Evolutionary conservation across 2,797 vertebrate genomes (phyloP).

Genomic region (Acestrorhynchus altus): DNA sequence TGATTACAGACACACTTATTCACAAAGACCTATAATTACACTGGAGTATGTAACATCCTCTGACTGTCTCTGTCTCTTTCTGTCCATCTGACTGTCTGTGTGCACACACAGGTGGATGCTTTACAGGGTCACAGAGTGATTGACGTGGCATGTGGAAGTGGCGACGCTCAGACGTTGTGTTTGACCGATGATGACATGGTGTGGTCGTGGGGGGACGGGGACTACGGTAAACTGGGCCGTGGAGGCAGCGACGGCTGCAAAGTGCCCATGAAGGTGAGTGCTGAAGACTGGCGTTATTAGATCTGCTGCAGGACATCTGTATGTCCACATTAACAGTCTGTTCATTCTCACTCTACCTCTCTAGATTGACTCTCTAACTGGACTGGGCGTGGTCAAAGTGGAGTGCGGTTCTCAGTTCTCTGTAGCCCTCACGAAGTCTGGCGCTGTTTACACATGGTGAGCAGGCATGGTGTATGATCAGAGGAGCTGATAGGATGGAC

Average conservation of each 20-base stretch:
- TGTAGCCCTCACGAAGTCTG: slow-evolving; percentile 95
- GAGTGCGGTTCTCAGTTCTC: slow-evolving; percentile 99
- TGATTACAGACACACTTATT: too few species aligned
- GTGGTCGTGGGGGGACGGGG: slow-evolving; percentile 99
- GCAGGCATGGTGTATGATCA: slow-evolving; percentile 15
- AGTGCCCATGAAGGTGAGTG: slow-evolving; percentile 94
- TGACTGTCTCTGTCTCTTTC: background rate
- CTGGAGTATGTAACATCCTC: too few species aligned
- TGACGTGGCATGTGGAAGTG: slow-evolving; percentile 95
- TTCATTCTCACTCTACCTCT: background rate
- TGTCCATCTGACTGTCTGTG: slow-evolving; percentile 3
- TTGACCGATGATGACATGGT: slow-evolving; percentile 97
- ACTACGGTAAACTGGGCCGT: slow-evolving; percentile 96
- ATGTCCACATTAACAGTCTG: background rate
- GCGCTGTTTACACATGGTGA: slow-evolving; percentile 96
- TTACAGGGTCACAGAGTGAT: slow-evolving; percentile 96
- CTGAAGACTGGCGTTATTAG: background rate
- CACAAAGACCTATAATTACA: too few species aligned
- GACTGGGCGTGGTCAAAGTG: slow-evolving; percentile 95
- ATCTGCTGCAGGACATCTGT: background rate
- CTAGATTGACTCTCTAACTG: slow-evolving; percentile 96
- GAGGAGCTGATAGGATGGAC: too few species aligned
- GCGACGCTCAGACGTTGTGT: slow-evolving; percentile 96
- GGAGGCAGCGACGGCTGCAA: slow-evolving; percentile 98
- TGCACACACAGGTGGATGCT: slow-evolving; percentile 88